phyloP scores from a whole-genome alignment of 2,888 invertebrate genomes.

The Labia minor region DNA sequence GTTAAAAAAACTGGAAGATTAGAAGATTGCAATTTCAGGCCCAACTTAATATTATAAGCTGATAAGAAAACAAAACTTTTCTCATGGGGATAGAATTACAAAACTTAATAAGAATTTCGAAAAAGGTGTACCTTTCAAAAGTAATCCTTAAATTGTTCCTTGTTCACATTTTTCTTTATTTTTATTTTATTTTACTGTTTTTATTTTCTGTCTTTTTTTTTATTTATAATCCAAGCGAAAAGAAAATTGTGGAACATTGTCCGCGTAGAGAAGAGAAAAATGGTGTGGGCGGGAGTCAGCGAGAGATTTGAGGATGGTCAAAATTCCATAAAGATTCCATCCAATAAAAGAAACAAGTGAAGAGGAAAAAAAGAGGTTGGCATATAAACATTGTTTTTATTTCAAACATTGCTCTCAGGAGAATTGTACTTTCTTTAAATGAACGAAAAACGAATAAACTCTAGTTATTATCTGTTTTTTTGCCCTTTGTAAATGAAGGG shows the following conservation, averaged over 20 bases:
- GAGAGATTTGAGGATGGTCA: background rate
- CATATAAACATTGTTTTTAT: no score
- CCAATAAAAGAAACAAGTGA: background rate
- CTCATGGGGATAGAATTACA: constrained; percentile 7
- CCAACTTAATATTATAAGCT: constrained; percentile 1
- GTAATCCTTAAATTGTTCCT: background rate
- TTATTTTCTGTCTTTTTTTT: no score
- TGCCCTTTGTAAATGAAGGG: no score
- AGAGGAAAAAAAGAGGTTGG: background rate
- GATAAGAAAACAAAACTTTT: constrained; percentile 4
- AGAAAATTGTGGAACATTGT: no score
- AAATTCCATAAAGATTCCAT: background rate
- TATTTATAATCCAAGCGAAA: no score
- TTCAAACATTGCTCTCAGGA: no score
- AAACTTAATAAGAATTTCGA: background rate
- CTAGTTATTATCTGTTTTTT: no score
- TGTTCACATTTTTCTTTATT: background rate
- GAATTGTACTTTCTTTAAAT: no score
- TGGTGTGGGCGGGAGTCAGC: no score
- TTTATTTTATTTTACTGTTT: background rate
- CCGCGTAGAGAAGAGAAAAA: no score
- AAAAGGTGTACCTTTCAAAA: background rate
- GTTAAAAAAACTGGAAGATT: background rate
- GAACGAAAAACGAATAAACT: no score
- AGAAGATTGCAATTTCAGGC: background rate